Conservation (phyloP, 2,797 vertebrate genomes). For the Luscinia megarhynchos region DNA sequence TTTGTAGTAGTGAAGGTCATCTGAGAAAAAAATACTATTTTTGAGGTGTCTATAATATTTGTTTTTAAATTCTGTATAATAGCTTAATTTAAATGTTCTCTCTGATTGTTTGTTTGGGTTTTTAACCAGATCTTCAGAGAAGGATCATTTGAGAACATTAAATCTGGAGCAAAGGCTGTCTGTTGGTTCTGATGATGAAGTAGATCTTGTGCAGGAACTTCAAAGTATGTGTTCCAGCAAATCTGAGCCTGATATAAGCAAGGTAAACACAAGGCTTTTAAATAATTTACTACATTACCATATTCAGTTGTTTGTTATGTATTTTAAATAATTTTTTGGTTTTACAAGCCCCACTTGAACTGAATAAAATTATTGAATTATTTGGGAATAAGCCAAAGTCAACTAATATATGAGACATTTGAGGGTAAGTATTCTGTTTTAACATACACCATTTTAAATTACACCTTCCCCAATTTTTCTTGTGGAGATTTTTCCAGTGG, state of each 20-base stretch:
- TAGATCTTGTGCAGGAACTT: slow-evolving; percentile 90
- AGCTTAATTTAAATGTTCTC: background rate
- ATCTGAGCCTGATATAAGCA: slow-evolving; percentile 96
- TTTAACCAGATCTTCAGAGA: slow-evolving; percentile 73
- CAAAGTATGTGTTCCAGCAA: slow-evolving; percentile 95
- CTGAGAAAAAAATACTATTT: background rate
- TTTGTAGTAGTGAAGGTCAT: background rate
- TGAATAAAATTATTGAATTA: slow-evolving; percentile 7
- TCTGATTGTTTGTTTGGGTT: background rate
- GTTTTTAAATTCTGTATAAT: background rate
- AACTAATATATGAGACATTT: slow-evolving; percentile 2
- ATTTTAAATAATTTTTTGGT: slow-evolving; percentile 18
- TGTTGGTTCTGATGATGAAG: slow-evolving; percentile 89
- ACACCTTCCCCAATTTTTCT: background rate
- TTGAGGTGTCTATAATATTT: background rate
- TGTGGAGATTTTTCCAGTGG: background rate
- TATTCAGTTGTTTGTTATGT: background rate
- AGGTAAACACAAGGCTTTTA: slow-evolving; percentile 77
- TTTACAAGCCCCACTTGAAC: slow-evolving; percentile 12
- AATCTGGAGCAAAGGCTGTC: slow-evolving; percentile 81
- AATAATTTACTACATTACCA: background rate
- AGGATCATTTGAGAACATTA: slow-evolving; percentile 62
- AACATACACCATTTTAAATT: background rate
- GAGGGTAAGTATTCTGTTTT: background rate
- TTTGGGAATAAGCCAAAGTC: background rate